Evolutionary conservation across 2,113 vertebrate genomes (phyloP).

Genomic region (Callionymus lyra): DNA sequence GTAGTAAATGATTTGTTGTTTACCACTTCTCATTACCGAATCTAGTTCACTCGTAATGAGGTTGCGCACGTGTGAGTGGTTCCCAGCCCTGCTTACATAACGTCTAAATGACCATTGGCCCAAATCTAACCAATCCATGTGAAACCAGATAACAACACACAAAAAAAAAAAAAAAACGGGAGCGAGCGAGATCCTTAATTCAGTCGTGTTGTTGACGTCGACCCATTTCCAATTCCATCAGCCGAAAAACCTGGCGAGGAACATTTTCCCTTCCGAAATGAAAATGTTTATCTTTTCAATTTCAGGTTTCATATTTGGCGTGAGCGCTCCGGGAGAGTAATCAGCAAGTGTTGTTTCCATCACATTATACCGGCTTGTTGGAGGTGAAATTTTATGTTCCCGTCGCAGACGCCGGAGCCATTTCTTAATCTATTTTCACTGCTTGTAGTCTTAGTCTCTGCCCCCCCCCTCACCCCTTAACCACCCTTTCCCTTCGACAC

Average conservation of each 20-base stretch:
- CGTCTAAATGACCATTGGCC: conserved; percentile 3
- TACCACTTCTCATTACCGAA: conserved; percentile 4
- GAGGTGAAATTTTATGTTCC: conserved; percentile 8
- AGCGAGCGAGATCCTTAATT: too few species aligned
- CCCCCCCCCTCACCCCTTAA: conserved; percentile 7
- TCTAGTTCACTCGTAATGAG: not conserved
- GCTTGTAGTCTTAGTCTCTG: conserved; percentile 5
- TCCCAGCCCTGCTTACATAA: conserved; percentile 1
- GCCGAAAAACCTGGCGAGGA: not conserved
- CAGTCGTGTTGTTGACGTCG: not conserved
- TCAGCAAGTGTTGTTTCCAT: conserved; percentile 4
- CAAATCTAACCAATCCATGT: conserved; percentile 10
- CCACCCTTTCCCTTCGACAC: too few species aligned
- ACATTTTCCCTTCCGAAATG: conserved; percentile 3
- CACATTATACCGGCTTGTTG: not conserved
- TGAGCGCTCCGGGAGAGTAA: conserved; percentile 1
- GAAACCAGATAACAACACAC: conserved; percentile 10
- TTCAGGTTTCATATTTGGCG: conserved; percentile 9
- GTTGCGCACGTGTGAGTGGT: too few species aligned
- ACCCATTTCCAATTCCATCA: conserved; percentile 4
- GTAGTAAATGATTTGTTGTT: too few species aligned
- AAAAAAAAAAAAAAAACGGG: too few species aligned
- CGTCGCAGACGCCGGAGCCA: not conserved
- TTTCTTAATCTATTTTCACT: conserved; percentile 3
- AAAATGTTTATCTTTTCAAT: conserved; percentile 16